Percentiles rank a stretch among this genome's conserved stretches.
These are phyloP conservation scores for Hafferia zeledoni DNA, from an alignment of 2,797 vertebrate species.

Conservation along the genomic window DNA sequence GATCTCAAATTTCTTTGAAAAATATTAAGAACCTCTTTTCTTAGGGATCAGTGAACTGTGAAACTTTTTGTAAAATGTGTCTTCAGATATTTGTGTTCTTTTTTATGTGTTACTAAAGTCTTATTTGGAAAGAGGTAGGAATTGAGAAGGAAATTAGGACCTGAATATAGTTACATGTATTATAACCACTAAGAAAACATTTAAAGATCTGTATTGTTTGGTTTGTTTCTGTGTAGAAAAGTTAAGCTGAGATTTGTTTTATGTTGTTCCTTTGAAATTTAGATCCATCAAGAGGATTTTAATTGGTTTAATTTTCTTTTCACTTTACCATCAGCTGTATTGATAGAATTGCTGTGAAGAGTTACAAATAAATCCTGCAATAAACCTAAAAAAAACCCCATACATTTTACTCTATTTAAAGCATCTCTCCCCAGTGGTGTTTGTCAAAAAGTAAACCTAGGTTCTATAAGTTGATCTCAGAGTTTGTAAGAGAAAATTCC, in stretches of 20 bases:
- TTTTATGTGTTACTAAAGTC: neutral
- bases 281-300: slow-evolving; percentile 11
- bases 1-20: neutral
- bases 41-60: neutral
- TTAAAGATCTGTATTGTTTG: neutral
- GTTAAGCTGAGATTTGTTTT: neutral
- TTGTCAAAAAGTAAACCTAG: neutral
- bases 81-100: neutral
- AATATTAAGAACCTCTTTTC: neutral
- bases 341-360: neutral
- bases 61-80: neutral
- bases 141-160: neutral
- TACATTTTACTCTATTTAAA: neutral
- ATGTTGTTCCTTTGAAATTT: slow-evolving; percentile 16
- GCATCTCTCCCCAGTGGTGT: neutral
- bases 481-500: neutral
- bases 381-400: slow-evolving; percentile 14
- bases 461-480: neutral
- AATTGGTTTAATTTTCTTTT: slow-evolving; percentile 29
- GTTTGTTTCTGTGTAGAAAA: neutral
- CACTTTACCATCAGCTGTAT: slow-evolving; percentile 5
- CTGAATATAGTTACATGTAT: neutral
- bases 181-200: neutral
- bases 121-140: neutral
- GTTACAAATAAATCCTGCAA: slow-evolving; percentile 4